Base-by-base conservation (phyloP, 2,113 vertebrate genomes). In the Canis aureus region DNA sequence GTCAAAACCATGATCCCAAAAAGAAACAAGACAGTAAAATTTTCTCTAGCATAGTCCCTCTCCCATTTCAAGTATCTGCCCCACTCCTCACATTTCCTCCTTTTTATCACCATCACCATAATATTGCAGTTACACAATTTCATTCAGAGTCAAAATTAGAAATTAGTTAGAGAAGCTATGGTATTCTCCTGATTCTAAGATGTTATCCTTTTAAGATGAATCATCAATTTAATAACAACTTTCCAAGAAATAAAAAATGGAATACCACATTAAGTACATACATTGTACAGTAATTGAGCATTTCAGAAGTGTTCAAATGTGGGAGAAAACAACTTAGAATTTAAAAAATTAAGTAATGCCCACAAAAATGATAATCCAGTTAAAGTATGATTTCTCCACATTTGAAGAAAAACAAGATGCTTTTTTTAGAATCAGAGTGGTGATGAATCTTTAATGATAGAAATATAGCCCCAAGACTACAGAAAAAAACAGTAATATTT, bases 271-370 rank as follows among this genome's bases (percentile, higher is more conserved):
- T 64, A 78, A 92, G 51, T 29, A n/a, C 78, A 89, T 60, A 93
- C 15, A 81, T 66, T 73, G 19, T 71, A 38, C 8, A n/a, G 53
- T 60, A 88, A 94, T 19, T 38, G 59, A 91, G 53, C 79, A 90
- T 95, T 97, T 96, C 66, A 76, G 27, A 91, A 87, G 69, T 95
- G 38, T 71, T 83, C 88, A 97, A 97, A 95, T 86, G 78, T 85
- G 64, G 35, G 11, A 73, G 11, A 22, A 73, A 88, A 78, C 57
- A 88, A 64, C 71, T 93, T 80, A 92, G n/a, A 94, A 97, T 94
- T 27, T 22, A 97, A 94, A 82, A 96, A 95, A 94, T 73, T 57
- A 73, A 69, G 22, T 87, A 76, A 92, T 86, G 66, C 69, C 43
- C 79, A 64, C 17, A 62, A 96, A 86, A 38, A 82, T 27, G 27